These are phyloP conservation scores for Entomobrya proxima DNA, from an alignment of 2,888 invertebrate species.

Conservation along the genomic window DNA sequence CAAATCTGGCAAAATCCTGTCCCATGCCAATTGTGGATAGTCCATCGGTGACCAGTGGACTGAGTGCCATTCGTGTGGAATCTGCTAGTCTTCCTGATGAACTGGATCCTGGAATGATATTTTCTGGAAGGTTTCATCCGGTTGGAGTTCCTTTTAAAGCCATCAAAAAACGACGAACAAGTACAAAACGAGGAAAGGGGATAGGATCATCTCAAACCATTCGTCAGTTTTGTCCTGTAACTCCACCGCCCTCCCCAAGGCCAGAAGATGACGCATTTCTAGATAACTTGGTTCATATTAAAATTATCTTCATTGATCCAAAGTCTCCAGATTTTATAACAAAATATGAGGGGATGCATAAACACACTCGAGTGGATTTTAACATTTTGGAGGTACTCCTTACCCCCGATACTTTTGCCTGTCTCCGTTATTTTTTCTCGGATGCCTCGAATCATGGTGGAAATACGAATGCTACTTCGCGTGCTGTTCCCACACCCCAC, in stretches of 20 bases:
- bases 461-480: background rate
- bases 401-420: slow-evolving; percentile 72
- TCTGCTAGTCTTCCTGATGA: slow-evolving; percentile 82
- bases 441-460: slow-evolving; percentile 68
- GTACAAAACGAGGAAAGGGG: slow-evolving; percentile 19
- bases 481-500: background rate
- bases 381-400: slow-evolving; percentile 90
- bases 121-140: slow-evolving; percentile 74
- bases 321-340: slow-evolving; percentile 83
- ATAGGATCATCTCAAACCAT: background rate
- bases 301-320: slow-evolving; percentile 83
- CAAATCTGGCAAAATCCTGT: slow-evolving; percentile 81
- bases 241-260: slow-evolving; percentile 84
- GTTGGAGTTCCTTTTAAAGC: slow-evolving; percentile 35
- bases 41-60: slow-evolving; percentile 23
- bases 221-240: slow-evolving; percentile 77
- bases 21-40: slow-evolving; percentile 67
- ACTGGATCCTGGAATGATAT: slow-evolving; percentile 80
- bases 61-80: slow-evolving; percentile 60
- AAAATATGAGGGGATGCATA: slow-evolving; percentile 82
- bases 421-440: slow-evolving; percentile 72
- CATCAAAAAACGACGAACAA: slow-evolving; percentile 49
- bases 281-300: slow-evolving; percentile 86
- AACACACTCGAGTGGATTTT: slow-evolving; percentile 89
- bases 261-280: slow-evolving; percentile 77